Percentiles rank a stretch among this genome's conserved stretches.
Evolutionary conservation across 2,797 vertebrate genomes (phyloP).

Genomic region (Tapirus indicus): DNA sequence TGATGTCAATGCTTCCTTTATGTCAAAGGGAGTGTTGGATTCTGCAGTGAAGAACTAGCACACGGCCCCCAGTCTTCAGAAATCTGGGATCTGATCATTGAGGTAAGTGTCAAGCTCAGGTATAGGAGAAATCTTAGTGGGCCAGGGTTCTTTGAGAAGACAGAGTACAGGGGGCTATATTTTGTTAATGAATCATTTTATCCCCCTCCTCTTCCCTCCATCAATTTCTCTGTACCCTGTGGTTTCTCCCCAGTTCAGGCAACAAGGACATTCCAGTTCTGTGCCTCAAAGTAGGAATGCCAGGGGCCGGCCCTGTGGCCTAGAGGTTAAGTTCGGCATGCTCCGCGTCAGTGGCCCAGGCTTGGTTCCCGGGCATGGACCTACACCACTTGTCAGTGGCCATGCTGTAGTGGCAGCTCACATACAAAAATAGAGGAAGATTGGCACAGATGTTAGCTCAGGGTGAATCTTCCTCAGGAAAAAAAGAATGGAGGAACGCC

Average conservation of each 20-base stretch:
- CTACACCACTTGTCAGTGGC: too few species aligned
- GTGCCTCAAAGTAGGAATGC: background rate
- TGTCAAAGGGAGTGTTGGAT: background rate
- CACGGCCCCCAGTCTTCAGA: background rate
- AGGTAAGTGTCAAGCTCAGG: background rate
- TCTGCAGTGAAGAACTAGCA: background rate
- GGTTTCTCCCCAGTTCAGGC: background rate
- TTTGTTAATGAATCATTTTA: background rate
- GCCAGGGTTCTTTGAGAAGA: background rate
- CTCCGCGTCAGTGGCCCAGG: too few species aligned
- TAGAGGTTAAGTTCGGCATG: too few species aligned
- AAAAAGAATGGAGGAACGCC: background rate
- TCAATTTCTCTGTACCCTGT: background rate
- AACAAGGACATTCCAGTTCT: background rate
- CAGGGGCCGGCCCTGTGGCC: background rate
- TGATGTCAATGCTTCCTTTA: rapidly evolving
- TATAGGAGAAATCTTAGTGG: background rate
- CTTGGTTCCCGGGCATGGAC: too few species aligned
- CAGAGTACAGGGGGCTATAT: too few species aligned
- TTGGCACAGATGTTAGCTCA: too few species aligned
- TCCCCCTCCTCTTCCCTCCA: background rate
- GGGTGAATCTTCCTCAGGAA: too few species aligned
- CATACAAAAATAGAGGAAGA: too few species aligned
- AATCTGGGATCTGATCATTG: background rate
- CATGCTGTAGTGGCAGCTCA: too few species aligned